A percentile compares a stretch with the other conserved stretches of the same genome.
These are phyloP conservation scores for Odontamblyopus lacepedii DNA, from an alignment of 2,797 vertebrate genomes.

Conservation along the genomic window DNA sequence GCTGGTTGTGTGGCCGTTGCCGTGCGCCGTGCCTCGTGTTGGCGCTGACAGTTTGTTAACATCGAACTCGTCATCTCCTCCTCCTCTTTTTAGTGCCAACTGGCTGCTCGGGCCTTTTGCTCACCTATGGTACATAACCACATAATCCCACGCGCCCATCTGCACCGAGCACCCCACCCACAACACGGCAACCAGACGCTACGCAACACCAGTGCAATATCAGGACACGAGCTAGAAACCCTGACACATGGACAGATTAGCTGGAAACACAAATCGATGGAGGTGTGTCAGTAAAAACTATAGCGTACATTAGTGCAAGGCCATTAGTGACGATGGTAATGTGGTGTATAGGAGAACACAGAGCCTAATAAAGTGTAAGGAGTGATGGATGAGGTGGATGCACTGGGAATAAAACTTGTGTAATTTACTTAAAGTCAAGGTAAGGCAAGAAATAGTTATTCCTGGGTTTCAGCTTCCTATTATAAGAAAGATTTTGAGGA, in stretches of 20 bases:
- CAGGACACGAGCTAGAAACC: not conserved
- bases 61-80: slow-evolving; percentile 62
- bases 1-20: slow-evolving; percentile 46
- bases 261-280: slow-evolving; percentile 41
- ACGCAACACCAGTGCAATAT: not conserved
- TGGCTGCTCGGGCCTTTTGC: slow-evolving; percentile 44
- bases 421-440: slow-evolving; percentile 19
- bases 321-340: slow-evolving; percentile 25
- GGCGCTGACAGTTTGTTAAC: slow-evolving; percentile 67
- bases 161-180: slow-evolving; percentile 50
- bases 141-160: slow-evolving; percentile 61
- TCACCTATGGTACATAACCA: slow-evolving; percentile 55
- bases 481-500: no score
- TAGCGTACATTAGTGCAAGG: slow-evolving; percentile 22
- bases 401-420: slow-evolving; percentile 16
- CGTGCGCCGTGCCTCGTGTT: slow-evolving; percentile 45
- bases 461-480: no score
- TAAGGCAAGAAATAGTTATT: slow-evolving; percentile 2
- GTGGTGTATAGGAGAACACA: slow-evolving; percentile 13
- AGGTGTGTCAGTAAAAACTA: slow-evolving; percentile 15
- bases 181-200: slow-evolving; percentile 26
- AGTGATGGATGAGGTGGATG: slow-evolving; percentile 11
- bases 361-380: slow-evolving; percentile 20
- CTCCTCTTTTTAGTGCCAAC: slow-evolving; percentile 52
- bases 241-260: not conserved